Evolutionary conservation across 2,888 invertebrate genomes (phyloP), one percentile per base, ranked within the genome.

Genomic region (Dysmachus trigonus): DNA sequence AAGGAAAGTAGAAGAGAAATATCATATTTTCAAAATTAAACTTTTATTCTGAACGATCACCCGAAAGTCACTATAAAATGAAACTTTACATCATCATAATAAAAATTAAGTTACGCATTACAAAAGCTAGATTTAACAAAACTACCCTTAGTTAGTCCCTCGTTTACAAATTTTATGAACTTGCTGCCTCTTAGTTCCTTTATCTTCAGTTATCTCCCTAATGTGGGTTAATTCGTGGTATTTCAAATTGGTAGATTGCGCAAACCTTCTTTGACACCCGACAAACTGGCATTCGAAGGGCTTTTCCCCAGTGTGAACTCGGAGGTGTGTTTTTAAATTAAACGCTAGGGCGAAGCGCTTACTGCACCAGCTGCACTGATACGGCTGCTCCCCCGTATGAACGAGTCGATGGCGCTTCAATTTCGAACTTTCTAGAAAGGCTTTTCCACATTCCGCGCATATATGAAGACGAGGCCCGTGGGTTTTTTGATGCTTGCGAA

Each of bases 221-320:
- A 76, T 27, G 47, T 98, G 98, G 87, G 98, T 98, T 88, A 98
- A 94, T 93, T 98, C 97, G 92, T 98, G 98, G 88, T 97, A 98
- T 93, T 98, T 98, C 88, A 98, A 94, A 92, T 98, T 98, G 89
- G 98, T 98, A 87, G 97, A 97, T 93, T 98, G 98, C 77, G 98
- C 98, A 93, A 98, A 98, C 91, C 98, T 97, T 93, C 98, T 98
- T 93, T 97, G 97, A 93, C 98, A 98, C 47, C 97, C 97, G 92
- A 98, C 98, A 92, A 98, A 98, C 0, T 98, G 98, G 93, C 98
- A 98, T 3, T 98, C 98, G 91, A 98, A 98, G 0, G 98, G 98
- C 85, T 98, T 74, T 15, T 86, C 86, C 7, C 86, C 86, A 3
- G 86, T 86, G 47, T 86, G 86, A 5, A 76, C 83, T n/a, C 86